Percentiles rank a stretch among this genome's conserved stretches.
Evolutionary conservation across 2,888 invertebrate genomes (phyloP).

Genomic region (Oscheius onirici): DNA sequence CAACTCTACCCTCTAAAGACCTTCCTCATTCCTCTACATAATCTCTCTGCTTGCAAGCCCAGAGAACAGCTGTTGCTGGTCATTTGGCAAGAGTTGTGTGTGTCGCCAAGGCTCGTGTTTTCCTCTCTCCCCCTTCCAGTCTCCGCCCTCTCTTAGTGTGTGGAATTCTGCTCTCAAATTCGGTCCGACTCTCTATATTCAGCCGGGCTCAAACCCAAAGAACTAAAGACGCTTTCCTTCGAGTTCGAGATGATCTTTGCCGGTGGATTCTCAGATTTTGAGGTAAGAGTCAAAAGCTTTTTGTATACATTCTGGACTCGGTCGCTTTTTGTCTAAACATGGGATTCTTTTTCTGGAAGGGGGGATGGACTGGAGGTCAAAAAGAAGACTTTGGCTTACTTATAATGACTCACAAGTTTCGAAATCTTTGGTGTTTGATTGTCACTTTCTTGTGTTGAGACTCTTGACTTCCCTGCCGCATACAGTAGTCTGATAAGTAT

Average conservation of each 20-base stretch:
- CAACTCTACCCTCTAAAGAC: neutral
- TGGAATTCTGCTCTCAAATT: neutral
- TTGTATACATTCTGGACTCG: neutral
- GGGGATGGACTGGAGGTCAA: neutral
- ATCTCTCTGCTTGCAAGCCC: neutral
- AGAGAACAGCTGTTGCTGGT: no score
- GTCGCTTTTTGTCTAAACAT: neutral
- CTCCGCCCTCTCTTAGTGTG: neutral
- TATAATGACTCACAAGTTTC: neutral
- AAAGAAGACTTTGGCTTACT: neutral
- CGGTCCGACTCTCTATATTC: neutral
- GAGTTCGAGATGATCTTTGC: slow-evolving; percentile 24
- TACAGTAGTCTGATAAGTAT: no score
- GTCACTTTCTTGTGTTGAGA: neutral
- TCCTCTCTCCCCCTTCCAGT: neutral
- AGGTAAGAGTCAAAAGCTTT: neutral
- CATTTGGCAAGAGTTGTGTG: no score
- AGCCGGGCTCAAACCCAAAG: neutral
- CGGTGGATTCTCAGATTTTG: slow-evolving; percentile 25
- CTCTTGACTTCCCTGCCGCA: no score
- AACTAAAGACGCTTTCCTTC: neutral
- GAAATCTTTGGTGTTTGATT: neutral
- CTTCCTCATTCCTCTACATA: neutral
- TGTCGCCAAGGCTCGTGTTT: neutral
- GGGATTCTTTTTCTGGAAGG: neutral